Base-by-base conservation (phyloP, 2,797 vertebrate genomes). In the Lemur catta region DNA sequence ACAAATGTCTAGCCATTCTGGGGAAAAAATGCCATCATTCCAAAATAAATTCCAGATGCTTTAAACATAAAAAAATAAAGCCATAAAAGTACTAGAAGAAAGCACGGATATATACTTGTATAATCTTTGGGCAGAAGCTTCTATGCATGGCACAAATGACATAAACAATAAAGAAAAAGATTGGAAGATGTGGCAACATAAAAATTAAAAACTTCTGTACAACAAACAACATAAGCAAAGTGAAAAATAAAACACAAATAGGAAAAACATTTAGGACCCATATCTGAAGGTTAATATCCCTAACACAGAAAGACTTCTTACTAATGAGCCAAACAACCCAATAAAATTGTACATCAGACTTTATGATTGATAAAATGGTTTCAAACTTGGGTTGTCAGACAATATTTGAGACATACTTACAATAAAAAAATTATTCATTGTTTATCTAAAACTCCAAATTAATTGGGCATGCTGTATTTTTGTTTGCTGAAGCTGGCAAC, bases 151-250 rank as follows among this genome's bases (percentile, higher is more conserved):
- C 63, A 92, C 80, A 92, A 95, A 91, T 78, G 48, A 75, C 92
- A 84, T 84, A 96, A 97, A 89, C 63, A 91, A 86, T 96, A 97
- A 97, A 96, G 96, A 84, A 89, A 97, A 95, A 67, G 75, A 93
- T 72, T 26, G 52, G 86, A 89, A 89, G 86, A 89, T 92, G 79
- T 95, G 94, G 89, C 38, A 97, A 86, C 46, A 72, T 82, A 92
- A 96, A 98, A 97, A 97, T 96, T 65, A 84, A 97, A 97, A 97
- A 76, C 97, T 93, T 97, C 78, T 97, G 91, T 76, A 20, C 30
- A 59, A 90, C 35, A 86, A 91, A 96, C 57, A 86, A 33, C 38
- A 85, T 80, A 87, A 94, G 80, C 88, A 88, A 89, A 96, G 89
- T 76, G 48, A 94, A 93, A 92, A 91, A 92, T 46, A 75, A 92